Base-by-base conservation (phyloP, 1,140 invertebrate species). In the Antheraea mylitta region DNA sequence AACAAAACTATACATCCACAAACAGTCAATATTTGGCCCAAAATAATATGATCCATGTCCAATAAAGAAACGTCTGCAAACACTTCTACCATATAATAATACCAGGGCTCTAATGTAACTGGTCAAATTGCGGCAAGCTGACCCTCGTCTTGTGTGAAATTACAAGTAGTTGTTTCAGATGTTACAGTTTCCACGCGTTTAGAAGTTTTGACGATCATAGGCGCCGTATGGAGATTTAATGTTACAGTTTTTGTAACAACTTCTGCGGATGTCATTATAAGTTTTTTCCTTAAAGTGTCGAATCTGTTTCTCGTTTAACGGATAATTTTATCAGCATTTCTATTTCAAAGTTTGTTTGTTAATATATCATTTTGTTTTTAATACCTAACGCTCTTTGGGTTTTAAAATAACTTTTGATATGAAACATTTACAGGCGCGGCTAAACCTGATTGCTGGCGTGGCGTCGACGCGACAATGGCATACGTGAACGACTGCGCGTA, bases 81-180 rank as follows among this genome's bases (percentile, higher is more conserved):
- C 5, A 53, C 45, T 13, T 53, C 13, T n/a, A 53, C 45, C 1
- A 13, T 5, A 53, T 16, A 16, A 53, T 16, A 16, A 53, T 16
- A 53, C 11, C 16, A 18, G 19, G 18, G 60, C 8, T 64, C 60
- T 18, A 10, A 19, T 11, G 60, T 58, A 60, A 42, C n/a, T 68
- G 59, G 66, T 68, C 66, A 68, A 68, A 61, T 68, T 68, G 60
- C 38, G 45, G 18, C 64, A 66, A 42, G 38, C 66, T 62, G 66
- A 68, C 66, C 66, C 66, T 61, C 36, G 58, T 68, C 58, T 68
- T 45, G 42, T 66, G 48, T 66, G 64, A 66, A 66, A 66, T 66
- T 66, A 66, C 64, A 66, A 66, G 45, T 53, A 66, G 64, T 66
- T 66, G 64, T 66, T 66, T 30, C 64, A 66, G 0, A 61, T 61